Percentiles rank a stretch among this genome's conserved stretches.
Evolutionary conservation across 2,797 vertebrate genomes (phyloP).

Genomic region (Alfaro cultratus): DNA sequence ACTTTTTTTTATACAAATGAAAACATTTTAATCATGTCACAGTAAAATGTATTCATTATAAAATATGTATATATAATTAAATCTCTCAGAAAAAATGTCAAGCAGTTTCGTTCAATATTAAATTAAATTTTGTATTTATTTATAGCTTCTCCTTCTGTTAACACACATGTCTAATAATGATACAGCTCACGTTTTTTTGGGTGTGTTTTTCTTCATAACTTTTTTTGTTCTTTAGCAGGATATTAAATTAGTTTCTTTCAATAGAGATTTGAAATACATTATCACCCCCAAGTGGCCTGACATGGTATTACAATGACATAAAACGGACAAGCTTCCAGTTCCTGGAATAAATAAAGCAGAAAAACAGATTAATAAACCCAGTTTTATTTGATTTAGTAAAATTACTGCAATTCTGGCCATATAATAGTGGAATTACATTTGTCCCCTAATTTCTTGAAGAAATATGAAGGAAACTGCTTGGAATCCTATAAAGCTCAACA

Average conservation of each 20-base stretch:
- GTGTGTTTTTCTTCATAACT: not conserved
- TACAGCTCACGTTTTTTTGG: not conserved
- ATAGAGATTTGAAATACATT: slow-evolving; percentile 12
- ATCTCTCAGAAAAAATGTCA: not conserved
- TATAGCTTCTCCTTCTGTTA: too few relatives aligned
- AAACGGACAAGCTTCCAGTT: not conserved
- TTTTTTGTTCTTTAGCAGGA: not conserved
- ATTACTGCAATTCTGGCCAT: not conserved
- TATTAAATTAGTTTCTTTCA: not conserved
- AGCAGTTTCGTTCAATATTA: not conserved
- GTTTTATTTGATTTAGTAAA: not conserved
- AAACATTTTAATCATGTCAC: not conserved
- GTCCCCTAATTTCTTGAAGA: not conserved
- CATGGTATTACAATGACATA: slow-evolving; percentile 3
- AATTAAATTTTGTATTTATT: not conserved
- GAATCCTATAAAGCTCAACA: not conserved
- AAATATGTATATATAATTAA: not conserved
- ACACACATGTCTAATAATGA: not conserved
- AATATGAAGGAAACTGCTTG: not conserved
- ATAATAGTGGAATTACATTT: not conserved
- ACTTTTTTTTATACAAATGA: not conserved
- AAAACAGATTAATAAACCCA: not conserved
- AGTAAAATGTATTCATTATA: not conserved
- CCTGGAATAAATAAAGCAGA: not conserved
- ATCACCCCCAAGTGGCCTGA: slow-evolving; percentile 43